These are phyloP conservation scores for Poecilia gillii DNA, from an alignment of 2,797 vertebrate genomes.

Conservation along the genomic window DNA sequence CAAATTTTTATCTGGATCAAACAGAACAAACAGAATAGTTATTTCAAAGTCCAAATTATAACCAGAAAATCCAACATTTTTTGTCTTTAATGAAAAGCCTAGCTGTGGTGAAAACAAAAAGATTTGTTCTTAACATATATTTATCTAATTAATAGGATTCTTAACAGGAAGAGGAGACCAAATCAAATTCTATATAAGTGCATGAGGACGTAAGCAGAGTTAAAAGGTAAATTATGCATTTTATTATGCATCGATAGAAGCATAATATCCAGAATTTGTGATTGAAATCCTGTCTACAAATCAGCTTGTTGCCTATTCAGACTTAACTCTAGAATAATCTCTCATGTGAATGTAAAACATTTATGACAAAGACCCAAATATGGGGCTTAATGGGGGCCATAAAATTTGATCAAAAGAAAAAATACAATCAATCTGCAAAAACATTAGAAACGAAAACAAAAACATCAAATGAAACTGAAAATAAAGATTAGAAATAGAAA, in stretches of 20 bases:
- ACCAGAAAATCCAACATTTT: neutral
- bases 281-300: slow-evolving; percentile 36
- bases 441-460: too few species aligned
- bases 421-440: too few species aligned
- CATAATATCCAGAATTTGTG: slow-evolving; percentile 25
- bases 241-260: slow-evolving; percentile 14
- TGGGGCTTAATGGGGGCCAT: too few species aligned
- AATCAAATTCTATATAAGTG: neutral
- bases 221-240: slow-evolving; percentile 1
- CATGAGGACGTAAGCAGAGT: too few species aligned
- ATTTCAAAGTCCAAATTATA: neutral
- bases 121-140: neutral
- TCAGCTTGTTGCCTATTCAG: slow-evolving; percentile 15
- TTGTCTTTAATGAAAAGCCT: neutral
- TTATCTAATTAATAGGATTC: neutral
- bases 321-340: slow-evolving; percentile 42
- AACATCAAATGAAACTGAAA: too few species aligned
- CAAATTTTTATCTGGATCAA: neutral
- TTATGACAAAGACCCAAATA: neutral
- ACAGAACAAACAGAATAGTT: neutral
- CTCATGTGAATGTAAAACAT: slow-evolving; percentile 27
- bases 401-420: too few species aligned
- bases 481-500: too few species aligned
- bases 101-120: neutral
- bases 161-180: neutral